Evolutionary conservation across 2,797 vertebrate species (phyloP), one percentile per base, ranked within the genome.

Genomic region (Sphenodon punctatus): DNA sequence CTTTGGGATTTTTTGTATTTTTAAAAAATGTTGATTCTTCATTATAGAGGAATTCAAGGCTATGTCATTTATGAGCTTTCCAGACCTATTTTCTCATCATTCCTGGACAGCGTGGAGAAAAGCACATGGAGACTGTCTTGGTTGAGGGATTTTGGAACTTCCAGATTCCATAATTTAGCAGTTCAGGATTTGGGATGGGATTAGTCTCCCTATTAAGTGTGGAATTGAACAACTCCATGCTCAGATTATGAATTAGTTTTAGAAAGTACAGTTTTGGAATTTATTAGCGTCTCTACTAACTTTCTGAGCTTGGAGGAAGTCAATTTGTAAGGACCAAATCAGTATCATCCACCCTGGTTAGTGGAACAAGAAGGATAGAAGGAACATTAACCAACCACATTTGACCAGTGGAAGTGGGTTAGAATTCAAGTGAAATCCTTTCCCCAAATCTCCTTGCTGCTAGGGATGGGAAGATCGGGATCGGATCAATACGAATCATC

Each of bases 41-140:
- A 48, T 59, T 80, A 55, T 45, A 71, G 55, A 73, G 75, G 38
- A 77, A 46, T 69, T 71, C 45, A 51, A 69, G 39, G 10, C 71
- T 76, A 11, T 75, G 80, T 68, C 25, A 77, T 75, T 72, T 74
- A n/a, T 77, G 84, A 65, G 39, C 66, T 0, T 0, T 69, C 17
- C 46, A 78, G 67, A 70, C 0, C 11, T 38, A 17, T 67, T 82
- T 85, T 82, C 34, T 59, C 68, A 17, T 84, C 67, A 87, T 89
- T 85, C 56, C 48, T 65, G 48, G 69, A 60, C 60, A 65, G n/a
- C 82, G 51, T 69, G 60, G 53, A 23, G 23, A 12, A 42, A n/a
- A 66, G 70, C 70, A 59, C 17, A 22, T 74, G 79, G 68, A 23
- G 25, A 27, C 16, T 42, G 11, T 78, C 90, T 75, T 80, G 73